A percentile compares a stretch with the other conserved stretches of the same genome.
phyloP scores from a whole-genome alignment of 2,113 vertebrate species.

The Perca fluviatilis region DNA sequence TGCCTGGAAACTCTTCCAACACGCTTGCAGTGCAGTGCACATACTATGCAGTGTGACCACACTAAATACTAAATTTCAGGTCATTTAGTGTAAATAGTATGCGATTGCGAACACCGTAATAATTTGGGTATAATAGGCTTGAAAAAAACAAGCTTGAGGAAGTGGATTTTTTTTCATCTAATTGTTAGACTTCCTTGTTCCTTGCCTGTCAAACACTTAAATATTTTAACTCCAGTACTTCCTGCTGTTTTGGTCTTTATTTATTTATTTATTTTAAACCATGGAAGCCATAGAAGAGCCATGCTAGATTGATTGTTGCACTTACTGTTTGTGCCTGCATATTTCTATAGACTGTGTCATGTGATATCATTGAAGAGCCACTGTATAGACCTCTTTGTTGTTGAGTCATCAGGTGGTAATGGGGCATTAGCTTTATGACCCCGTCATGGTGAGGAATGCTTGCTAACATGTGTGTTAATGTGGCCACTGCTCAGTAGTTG shows the following conservation, averaged over 20 bases:
- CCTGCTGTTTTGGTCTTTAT: constrained; percentile 26
- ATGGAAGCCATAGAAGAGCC: neutral
- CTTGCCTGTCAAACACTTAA: neutral
- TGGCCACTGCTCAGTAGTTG: constrained; percentile 43
- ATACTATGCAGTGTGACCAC: too few species aligned
- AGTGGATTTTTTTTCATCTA: constrained; percentile 20
- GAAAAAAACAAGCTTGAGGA: constrained; percentile 9
- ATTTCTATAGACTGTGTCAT: constrained; percentile 12
- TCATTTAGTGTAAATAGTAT: too few species aligned
- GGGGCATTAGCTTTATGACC: constrained; percentile 54
- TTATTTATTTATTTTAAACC: too few species aligned
- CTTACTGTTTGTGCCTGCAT: constrained; percentile 10
- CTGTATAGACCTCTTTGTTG: constrained; percentile 23
- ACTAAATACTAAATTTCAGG: too few species aligned
- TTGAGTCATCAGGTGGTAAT: constrained; percentile 29
- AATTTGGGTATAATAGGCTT: neutral
- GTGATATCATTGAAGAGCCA: constrained; percentile 6
- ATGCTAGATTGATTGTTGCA: neutral
- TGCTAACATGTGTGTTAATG: constrained; percentile 63
- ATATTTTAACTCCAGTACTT: constrained; percentile 4
- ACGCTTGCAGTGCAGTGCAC: too few species aligned
- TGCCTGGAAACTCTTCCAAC: too few species aligned
- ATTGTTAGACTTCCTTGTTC: neutral
- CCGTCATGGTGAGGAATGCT: constrained; percentile 62
- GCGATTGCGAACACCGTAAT: too few species aligned